Percentiles rank a stretch among this genome's conserved stretches.
phyloP scores from a whole-genome alignment of 37 sponge, comb jelly and placozoan species.

The Diacarnus erythraeanus region DNA sequence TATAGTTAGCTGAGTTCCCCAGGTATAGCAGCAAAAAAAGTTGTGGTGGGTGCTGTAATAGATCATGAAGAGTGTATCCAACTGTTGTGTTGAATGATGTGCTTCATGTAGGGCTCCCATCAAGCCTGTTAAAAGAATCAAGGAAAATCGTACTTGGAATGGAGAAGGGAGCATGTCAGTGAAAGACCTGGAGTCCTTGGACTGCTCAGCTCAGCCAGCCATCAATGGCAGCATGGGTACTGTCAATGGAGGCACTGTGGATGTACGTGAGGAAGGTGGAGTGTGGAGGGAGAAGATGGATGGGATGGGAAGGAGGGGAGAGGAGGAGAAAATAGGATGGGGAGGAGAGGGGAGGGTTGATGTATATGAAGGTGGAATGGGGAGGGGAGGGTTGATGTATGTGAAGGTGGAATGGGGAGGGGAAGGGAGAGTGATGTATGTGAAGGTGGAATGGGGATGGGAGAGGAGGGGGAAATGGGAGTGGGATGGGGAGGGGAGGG shows the following conservation, averaged over 20 bases:
- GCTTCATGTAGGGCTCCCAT: no score
- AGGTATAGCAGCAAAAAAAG: no score
- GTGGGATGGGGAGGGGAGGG: not conserved
- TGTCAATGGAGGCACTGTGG: constrained; percentile 5
- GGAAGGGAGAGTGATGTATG: not conserved
- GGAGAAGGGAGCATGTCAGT: constrained; percentile 30
- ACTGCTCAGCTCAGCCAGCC: constrained; percentile 20
- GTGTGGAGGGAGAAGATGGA: not conserved
- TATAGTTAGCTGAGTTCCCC: no score
- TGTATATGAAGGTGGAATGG: constrained; percentile 44
- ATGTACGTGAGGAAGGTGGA: not conserved
- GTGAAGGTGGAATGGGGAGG: constrained; percentile 5
- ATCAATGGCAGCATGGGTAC: not conserved
- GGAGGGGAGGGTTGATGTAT: constrained; percentile 35
- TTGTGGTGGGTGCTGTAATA: no score
- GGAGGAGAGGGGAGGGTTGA: constrained; percentile 12
- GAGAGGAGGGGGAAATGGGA: not conserved
- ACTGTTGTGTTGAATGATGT: no score
- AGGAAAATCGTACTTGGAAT: constrained; percentile 57
- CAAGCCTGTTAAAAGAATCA: constrained; percentile 22
- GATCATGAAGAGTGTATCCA: no score
- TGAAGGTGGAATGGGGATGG: not conserved
- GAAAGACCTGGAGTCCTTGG: constrained; percentile 28
- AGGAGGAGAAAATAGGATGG: no score
- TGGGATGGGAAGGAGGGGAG: not conserved